Conservation (phyloP, 2,888 invertebrate species). For the Heliconius ethilla region DNA sequence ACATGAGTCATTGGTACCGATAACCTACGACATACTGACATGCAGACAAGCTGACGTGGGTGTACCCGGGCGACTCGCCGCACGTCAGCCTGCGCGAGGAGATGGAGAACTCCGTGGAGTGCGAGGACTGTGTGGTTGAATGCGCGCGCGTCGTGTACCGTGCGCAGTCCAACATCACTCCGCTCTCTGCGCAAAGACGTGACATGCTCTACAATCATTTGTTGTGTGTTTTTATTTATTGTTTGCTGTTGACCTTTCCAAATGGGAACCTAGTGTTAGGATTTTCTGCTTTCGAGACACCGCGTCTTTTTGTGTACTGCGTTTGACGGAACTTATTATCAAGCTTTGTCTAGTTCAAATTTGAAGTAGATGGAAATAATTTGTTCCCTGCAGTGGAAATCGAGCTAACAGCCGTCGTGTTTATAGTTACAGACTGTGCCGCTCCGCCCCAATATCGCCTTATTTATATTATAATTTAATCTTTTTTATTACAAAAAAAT, state of each 20-base stretch:
- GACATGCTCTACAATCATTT: slow-evolving; percentile 10
- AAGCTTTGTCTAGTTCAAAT: not conserved
- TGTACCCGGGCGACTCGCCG: slow-evolving; percentile 49
- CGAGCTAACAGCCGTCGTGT: not conserved
- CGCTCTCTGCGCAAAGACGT: slow-evolving; percentile 31
- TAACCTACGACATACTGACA: no score
- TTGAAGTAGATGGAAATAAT: not conserved
- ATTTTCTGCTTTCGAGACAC: no score
- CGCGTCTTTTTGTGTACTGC: no score
- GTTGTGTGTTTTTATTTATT: slow-evolving; percentile 7
- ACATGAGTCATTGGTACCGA: no score
- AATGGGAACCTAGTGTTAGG: no score
- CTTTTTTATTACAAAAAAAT: no score
- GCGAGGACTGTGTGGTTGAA: slow-evolving; percentile 55
- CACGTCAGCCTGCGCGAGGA: slow-evolving; percentile 54
- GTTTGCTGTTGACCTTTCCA: not conserved
- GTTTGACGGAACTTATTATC: no score
- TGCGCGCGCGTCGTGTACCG: slow-evolving; percentile 52
- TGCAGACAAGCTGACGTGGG: slow-evolving; percentile 59
- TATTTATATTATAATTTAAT: no score
- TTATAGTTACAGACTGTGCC: not conserved
- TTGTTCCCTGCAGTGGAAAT: not conserved
- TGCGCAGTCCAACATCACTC: slow-evolving; percentile 21
- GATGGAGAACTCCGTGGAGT: slow-evolving; percentile 53
- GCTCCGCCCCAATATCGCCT: not conserved